Percentiles rank a stretch among this genome's conserved stretches.
Conservation (phyloP, 2,113 vertebrate species). For the Alligator sinensis region DNA sequence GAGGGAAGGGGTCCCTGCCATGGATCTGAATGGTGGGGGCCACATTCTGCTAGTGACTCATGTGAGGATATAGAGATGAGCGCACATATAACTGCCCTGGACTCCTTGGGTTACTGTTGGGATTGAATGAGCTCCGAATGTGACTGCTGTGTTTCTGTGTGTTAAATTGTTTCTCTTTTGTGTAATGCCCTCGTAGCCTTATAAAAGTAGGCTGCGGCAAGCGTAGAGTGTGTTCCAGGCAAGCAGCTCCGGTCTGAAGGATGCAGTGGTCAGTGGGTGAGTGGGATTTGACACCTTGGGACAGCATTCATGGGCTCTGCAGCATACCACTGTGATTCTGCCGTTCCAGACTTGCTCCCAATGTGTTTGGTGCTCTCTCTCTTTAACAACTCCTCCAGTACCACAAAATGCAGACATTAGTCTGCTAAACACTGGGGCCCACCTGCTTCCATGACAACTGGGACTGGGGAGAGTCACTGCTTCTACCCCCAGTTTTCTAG, state of each 20-base stretch:
- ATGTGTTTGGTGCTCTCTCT: no score
- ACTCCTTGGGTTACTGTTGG: no score
- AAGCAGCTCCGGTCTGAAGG: not conserved
- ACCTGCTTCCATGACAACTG: not conserved
- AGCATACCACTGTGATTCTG: not conserved
- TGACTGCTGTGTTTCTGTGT: no score
- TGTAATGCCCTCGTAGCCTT: not conserved
- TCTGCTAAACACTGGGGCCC: not conserved
- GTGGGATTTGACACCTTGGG: not conserved
- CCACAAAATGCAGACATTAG: not conserved
- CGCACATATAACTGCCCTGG: not conserved
- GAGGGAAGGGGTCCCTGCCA: not conserved
- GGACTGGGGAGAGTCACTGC: not conserved
- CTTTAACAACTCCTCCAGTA: not conserved
- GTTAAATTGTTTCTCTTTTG: not conserved
- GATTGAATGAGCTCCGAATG: no score
- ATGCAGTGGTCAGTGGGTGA: not conserved
- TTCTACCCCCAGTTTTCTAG: no score
- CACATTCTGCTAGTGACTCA: not conserved
- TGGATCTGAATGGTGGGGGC: not conserved
- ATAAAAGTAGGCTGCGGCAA: not conserved
- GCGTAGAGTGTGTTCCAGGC: not conserved
- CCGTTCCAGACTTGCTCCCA: not conserved
- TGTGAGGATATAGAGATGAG: fast-evolving
- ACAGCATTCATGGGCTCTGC: not conserved